Evolutionary conservation across 1,140 invertebrate genomes (phyloP), one percentile per base, ranked within the genome.

Genomic region (Ostrea edulis): DNA sequence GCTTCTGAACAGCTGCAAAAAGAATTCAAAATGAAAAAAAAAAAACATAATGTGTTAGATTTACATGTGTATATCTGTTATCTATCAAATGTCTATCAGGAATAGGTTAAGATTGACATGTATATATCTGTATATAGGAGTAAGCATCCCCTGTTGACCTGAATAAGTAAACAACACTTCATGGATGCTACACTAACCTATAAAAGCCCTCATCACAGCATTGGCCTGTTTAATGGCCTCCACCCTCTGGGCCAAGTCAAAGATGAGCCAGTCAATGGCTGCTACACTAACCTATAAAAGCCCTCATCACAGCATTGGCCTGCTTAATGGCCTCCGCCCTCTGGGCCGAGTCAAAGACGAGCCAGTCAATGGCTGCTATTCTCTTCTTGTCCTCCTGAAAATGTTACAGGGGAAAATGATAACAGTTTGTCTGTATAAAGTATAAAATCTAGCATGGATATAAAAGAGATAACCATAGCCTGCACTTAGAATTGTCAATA

Each of bases 181-280:
- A n/a, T n/a, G n/a, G n/a, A n/a, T n/a, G n/a, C n/a, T n/a, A 8
- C 71, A 90, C 90, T 90, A 92, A 95, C 95, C 96, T 82, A 98
- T 94, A 94, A 98, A 98, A 71, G 96, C 96, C 87, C 98, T 96
- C 91, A 98, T 97, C 89, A 99, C 96, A n/a, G 97, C 97, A 96
- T 99, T 99, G 2, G 97, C 97, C 93, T 98, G 97, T 95, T 97
- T 97, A 7, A 99, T 92, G 14, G 97, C 96, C 94, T 98, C 98
- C 65, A 96, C 95, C 68, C 97, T 94, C 94, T 98, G 98, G 71
- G 96, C 96, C 8, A 96, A 95, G 94, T 98, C 97, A 93, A 98
- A 97, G 12, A 97, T 96, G 2, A 99, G 93, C 97, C 98, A 99
- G 93, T 99, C 98, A 3, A n/a, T n/a, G n/a, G n/a, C n/a, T n/a